Percentiles rank a stretch among this genome's conserved stretches.
Conservation (phyloP, 2,888 invertebrate genomes). For the Drosophila parthenogenetica region DNA sequence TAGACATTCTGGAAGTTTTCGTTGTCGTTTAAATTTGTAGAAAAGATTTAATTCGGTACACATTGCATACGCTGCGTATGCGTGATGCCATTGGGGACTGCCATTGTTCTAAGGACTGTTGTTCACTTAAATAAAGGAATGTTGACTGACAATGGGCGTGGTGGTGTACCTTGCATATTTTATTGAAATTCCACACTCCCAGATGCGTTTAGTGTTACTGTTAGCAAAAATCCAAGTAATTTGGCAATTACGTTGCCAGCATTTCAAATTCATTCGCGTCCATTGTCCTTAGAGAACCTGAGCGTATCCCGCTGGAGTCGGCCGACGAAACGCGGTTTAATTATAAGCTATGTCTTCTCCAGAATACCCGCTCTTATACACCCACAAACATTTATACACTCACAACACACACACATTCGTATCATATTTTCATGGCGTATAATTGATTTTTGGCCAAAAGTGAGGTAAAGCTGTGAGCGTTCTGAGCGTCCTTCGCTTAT, state of each 20-base stretch:
- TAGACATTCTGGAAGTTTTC: constrained; percentile 13
- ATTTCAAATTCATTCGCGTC: constrained; percentile 61
- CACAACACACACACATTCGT: constrained; percentile 10
- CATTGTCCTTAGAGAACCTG: constrained; percentile 42
- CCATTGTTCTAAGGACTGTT: constrained; percentile 23
- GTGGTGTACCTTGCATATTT: constrained; percentile 71
- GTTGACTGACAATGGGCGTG: constrained; percentile 29
- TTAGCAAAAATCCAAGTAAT: constrained; percentile 70
- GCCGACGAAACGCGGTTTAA: constrained; percentile 55
- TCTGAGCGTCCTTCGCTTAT: constrained; percentile 29
- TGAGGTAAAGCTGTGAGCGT: constrained; percentile 29
- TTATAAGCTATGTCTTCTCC: constrained; percentile 56
- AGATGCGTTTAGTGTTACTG: constrained; percentile 71
- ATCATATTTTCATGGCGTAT: constrained; percentile 74
- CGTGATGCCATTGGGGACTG: constrained; percentile 35
- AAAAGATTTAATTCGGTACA: constrained; percentile 4
- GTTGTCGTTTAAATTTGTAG: constrained; percentile 34
- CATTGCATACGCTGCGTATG: constrained; percentile 47
- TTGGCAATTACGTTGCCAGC: constrained; percentile 74
- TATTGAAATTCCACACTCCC: constrained; percentile 78
- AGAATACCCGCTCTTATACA: constrained; percentile 9
- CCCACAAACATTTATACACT: constrained; percentile 2
- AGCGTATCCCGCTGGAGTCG: constrained; percentile 37
- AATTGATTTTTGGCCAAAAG: constrained; percentile 76
- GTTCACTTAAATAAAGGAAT: constrained; percentile 23